Conservation (phyloP, 2,113 vertebrate species). For the Anoplopoma fimbria region DNA sequence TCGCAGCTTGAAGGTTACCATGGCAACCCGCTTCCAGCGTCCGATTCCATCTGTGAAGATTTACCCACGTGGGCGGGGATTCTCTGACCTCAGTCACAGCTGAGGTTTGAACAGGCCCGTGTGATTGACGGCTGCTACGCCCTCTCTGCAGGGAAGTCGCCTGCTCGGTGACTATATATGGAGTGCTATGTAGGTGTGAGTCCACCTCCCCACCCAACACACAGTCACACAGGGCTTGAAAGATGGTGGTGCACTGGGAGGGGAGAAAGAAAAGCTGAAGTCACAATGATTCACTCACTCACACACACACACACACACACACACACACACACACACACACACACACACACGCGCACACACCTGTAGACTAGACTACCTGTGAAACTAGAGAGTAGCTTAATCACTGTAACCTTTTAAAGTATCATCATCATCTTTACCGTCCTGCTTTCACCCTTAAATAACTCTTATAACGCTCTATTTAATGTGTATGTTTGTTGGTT, state of each 20-base stretch:
- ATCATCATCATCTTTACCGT: not conserved
- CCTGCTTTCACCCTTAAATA: not conserved
- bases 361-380: not conserved
- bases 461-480: not conserved
- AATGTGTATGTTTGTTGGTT: constrained; percentile 11
- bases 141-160: not conserved
- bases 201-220: constrained; percentile 11
- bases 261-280: constrained; percentile 65
- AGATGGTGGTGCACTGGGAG: constrained; percentile 30
- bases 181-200: constrained; percentile 7
- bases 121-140: constrained; percentile 48
- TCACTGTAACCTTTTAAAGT: not conserved
- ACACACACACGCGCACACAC: constrained; percentile 7
- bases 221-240: not conserved
- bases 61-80: constrained; percentile 6
- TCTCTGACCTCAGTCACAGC: constrained; percentile 31
- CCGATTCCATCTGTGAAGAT: not conserved
- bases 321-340: not conserved
- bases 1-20: constrained; percentile 30
- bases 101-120: constrained; percentile 23
- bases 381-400: not conserved
- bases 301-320: not conserved
- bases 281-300: constrained; percentile 34
- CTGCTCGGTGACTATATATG: constrained; percentile 40
- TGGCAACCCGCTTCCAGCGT: constrained; percentile 23